Evolutionary conservation across 2,888 invertebrate genomes (phyloP), one percentile per base, ranked within the genome.

Genomic region (Drosophila kanekoi): DNA sequence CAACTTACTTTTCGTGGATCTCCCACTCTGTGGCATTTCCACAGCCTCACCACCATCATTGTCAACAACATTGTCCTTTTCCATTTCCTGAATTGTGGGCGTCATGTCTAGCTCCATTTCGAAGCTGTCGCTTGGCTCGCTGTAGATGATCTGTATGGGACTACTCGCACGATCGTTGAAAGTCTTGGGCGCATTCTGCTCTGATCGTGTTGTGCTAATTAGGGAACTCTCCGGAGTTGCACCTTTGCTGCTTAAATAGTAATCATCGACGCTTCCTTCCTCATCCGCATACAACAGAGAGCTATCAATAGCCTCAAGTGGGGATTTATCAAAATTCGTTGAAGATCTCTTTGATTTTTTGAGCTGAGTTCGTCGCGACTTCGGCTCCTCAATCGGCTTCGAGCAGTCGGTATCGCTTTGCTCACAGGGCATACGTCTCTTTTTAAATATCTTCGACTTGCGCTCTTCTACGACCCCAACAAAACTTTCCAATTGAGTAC

Each of bases 121-220:
- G 11, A 3, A 32, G 0, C 38, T 8, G n/a, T n/a, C 10, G 11
- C 18, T 45, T 9, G 10, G 32, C n/a, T 38, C 57, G 32, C 37
- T 16, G 2, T 13, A 58, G 20, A 45, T 47, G 13, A 81, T 35
- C 28, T 65, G 59, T 40, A 87, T 87, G 32, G 87, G 87, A 49
- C 87, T 87, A 45, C 62, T 72, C 16, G 52, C 83, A 13, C 87
- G 79, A 76, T 83, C 82, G 40, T 67, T 53, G 60, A 53, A 83
- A 10, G 41, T 67, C 43, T 68, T 81, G 0, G 37, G 1, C 14
- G 11, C 53, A 8, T 44, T 20, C 13, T 8, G 38, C 13, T 33
- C 33, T 2, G 53, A 41, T 41, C 51, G 38, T 11, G 13, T 11
- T 14, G 44, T 41, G 45, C 18, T 38, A 11, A 10, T 14, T 14